A percentile compares a stretch with the other conserved stretches of the same genome.
Conservation (phyloP, 2,797 vertebrate genomes). For the Pangasius mekongensis region DNA sequence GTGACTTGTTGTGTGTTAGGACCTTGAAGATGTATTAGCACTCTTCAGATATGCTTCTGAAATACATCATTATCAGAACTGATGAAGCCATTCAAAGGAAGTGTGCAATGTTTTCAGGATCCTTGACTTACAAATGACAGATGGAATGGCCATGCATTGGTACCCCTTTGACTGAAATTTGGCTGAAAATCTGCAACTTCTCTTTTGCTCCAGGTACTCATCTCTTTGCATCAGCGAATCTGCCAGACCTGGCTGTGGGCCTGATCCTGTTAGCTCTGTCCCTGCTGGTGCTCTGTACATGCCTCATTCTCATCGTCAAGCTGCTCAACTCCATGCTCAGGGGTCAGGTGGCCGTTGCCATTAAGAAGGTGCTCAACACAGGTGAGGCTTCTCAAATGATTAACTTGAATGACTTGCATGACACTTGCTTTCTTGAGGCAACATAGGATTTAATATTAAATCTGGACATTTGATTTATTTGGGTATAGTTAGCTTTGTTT, state of each 20-base stretch:
- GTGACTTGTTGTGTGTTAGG: neutral
- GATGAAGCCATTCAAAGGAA: neutral
- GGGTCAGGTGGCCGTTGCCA: conserved; percentile 90
- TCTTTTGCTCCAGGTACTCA: conserved; percentile 82
- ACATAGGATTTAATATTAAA: conserved; percentile 11
- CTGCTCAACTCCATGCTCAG: conserved; percentile 93
- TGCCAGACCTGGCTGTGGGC: conserved; percentile 86
- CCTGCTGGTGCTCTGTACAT: conserved; percentile 85
- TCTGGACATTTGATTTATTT: neutral
- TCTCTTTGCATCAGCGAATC: conserved; percentile 75
- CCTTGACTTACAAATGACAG: neutral
- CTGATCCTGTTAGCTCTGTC: conserved; percentile 86
- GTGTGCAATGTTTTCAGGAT: neutral
- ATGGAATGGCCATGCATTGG: neutral
- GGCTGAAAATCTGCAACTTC: neutral
- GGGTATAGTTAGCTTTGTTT: neutral
- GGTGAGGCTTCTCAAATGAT: conserved; percentile 70
- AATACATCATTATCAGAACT: neutral
- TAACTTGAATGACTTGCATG: neutral
- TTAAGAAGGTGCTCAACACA: conserved; percentile 97
- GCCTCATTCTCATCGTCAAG: conserved; percentile 93
- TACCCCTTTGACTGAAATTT: neutral
- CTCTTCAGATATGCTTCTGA: neutral
- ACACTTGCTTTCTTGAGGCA: neutral
- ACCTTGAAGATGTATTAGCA: neutral